Base-by-base conservation (phyloP, 2,888 invertebrate genomes). In the Dicyrtoma fusca region DNA sequence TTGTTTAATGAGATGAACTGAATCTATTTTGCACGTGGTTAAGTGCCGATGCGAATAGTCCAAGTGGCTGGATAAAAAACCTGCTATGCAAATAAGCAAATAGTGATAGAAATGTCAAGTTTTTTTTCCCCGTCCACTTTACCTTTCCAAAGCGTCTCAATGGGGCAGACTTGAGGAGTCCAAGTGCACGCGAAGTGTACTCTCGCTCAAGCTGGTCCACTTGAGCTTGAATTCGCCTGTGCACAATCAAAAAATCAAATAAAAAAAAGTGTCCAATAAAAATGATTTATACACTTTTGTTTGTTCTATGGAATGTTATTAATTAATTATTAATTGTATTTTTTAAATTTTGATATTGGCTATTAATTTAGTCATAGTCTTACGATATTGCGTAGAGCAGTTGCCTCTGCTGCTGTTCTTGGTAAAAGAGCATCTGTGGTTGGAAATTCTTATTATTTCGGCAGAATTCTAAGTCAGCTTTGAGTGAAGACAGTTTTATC, bases 151-250 rank as follows among this genome's bases (percentile, higher is more conserved):
- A 87, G 74, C 87, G 87, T 75, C 88, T 85, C 23, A 87, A 86
- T 81, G 88, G 88, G 62, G 86, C 86, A 77, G 87, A 87, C 53
- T 88, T 84, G 57, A 90, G 84, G 74, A 88, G 88, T 71, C 88
- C 89, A 69, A 89, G 85, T 62, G 89, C 89, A 81, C 89, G 88
- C 76, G 87, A 87, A 76, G 87, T 84, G 82, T 89, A 89, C 80
- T 90, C 89, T 81, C 88, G 87, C 80, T 90, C 89, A 81, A 90
- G 84, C 78, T 89, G 88, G 81, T 89, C 88, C 82, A 89, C 87
- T 81, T 90, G 89, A 73, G 88, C 87, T 83, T 89, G 89, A 78
- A 90, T 89, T 80, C 89, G 88, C 76, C 89, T 90, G 85, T 68
- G 86, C 86, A 78, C 78, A 78, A 79, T 79, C 76, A 82, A 73